A percentile compares a stretch with the other conserved stretches of the same genome.
phyloP scores from a whole-genome alignment of 2,113 vertebrate genomes.

The Leiothrix lutea region DNA sequence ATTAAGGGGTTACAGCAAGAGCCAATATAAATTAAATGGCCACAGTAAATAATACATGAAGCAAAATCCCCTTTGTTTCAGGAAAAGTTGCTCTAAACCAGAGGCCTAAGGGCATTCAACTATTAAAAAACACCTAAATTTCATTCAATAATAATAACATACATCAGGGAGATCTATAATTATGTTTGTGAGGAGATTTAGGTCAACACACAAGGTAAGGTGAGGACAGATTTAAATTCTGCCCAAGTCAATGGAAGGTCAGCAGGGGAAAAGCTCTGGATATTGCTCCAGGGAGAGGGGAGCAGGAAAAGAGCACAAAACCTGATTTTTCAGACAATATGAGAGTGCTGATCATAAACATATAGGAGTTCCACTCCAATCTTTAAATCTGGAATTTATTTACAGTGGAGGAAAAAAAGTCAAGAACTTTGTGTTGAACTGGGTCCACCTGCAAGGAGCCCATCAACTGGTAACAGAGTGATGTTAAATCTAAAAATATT shows the following conservation, averaged over 20 bases:
- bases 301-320: not conserved
- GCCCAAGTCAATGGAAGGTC: not conserved
- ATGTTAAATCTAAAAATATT: not conserved
- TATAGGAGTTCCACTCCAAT: not conserved
- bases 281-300: not conserved
- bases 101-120: not conserved
- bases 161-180: not conserved
- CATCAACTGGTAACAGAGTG: not conserved
- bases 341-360: not conserved
- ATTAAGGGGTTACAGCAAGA: constrained; percentile 12
- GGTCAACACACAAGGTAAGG: not conserved
- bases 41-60: constrained; percentile 33
- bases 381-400: not conserved
- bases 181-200: not conserved
- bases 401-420: not conserved
- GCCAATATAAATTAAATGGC: constrained; percentile 34
- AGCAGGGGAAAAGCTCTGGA: not conserved
- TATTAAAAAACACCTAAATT: not conserved
- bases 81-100: not conserved
- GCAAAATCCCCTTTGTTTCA: constrained; percentile 14
- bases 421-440: not conserved
- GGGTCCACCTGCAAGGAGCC: not conserved
- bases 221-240: not conserved
- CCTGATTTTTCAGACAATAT: not conserved
- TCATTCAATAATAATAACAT: not conserved